phyloP scores from a whole-genome alignment of 1,140 invertebrate genomes.

The Bombus difficillimus region DNA sequence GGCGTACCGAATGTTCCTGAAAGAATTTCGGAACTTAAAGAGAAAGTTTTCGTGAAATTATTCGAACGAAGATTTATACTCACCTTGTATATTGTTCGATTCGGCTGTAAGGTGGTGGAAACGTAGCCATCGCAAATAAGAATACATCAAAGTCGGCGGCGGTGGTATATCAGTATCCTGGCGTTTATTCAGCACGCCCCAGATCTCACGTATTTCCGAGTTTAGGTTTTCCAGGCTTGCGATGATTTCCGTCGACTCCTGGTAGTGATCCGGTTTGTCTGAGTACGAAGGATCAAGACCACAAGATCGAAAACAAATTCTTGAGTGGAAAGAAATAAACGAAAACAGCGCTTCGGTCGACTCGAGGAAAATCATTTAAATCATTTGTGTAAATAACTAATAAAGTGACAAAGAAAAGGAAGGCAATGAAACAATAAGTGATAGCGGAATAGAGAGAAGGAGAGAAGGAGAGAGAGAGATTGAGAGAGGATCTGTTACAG shows the following conservation, averaged over 20 bases:
- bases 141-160: constrained; percentile 84
- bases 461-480: no score
- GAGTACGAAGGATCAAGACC: constrained; percentile 45
- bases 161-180: constrained; percentile 83
- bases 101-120: constrained; percentile 77
- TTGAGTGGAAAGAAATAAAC: constrained; percentile 14
- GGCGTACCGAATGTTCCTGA: constrained; percentile 77
- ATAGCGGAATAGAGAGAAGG: background rate
- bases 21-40: constrained; percentile 18
- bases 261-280: constrained; percentile 81
- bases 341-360: background rate
- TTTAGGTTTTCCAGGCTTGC: constrained; percentile 88
- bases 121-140: constrained; percentile 85
- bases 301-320: constrained; percentile 37
- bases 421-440: background rate
- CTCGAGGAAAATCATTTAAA: background rate
- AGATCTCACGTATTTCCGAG: constrained; percentile 88
- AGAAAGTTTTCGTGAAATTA: background rate
- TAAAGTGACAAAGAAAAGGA: background rate
- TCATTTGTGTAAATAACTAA: background rate
- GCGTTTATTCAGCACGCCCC: constrained; percentile 87
- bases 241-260: constrained; percentile 87
- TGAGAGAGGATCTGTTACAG: no score
- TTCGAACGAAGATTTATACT: background rate
- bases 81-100: constrained; percentile 74